phyloP scores from a whole-genome alignment of 2,113 vertebrate genomes.

The Drymodes brunneopygia region DNA sequence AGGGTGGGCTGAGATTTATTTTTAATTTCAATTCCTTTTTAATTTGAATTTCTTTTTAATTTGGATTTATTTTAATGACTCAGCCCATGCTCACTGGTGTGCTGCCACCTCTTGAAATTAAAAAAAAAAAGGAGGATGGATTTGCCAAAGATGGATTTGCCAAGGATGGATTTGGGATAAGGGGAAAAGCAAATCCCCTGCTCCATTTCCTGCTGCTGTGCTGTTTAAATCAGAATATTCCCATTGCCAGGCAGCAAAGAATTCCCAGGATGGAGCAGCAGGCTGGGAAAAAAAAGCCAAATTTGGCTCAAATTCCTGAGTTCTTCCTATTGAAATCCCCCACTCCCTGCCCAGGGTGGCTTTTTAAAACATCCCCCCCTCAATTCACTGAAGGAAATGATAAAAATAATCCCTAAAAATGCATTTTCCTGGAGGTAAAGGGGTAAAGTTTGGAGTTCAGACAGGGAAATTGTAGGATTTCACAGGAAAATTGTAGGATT shows the following conservation, averaged over 20 bases:
- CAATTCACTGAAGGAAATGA: neutral
- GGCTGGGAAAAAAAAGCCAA: rapidly evolving
- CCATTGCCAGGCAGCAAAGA: neutral
- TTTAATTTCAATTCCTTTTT: neutral
- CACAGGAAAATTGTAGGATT: too few relatives aligned
- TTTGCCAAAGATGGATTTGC: neutral
- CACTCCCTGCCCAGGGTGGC: rapidly evolving
- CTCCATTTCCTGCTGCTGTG: neutral
- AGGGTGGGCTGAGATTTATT: neutral
- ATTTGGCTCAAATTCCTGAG: neutral
- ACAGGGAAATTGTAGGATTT: neutral
- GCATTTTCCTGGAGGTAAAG: neutral
- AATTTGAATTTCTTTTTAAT: too few relatives aligned
- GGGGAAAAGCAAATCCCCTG: neutral
- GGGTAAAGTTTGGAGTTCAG: neutral
- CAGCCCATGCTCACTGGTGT: rapidly evolving
- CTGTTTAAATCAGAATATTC: neutral
- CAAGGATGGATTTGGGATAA: neutral
- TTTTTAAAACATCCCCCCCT: neutral
- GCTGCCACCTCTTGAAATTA: neutral
- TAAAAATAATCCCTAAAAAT: neutral
- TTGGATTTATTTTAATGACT: neutral
- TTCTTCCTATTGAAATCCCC: neutral
- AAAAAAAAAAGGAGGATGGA: neutral
- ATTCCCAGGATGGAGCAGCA: neutral